Conservation (phyloP, 2,888 invertebrate genomes). For the Ochropleura leucogaster region DNA sequence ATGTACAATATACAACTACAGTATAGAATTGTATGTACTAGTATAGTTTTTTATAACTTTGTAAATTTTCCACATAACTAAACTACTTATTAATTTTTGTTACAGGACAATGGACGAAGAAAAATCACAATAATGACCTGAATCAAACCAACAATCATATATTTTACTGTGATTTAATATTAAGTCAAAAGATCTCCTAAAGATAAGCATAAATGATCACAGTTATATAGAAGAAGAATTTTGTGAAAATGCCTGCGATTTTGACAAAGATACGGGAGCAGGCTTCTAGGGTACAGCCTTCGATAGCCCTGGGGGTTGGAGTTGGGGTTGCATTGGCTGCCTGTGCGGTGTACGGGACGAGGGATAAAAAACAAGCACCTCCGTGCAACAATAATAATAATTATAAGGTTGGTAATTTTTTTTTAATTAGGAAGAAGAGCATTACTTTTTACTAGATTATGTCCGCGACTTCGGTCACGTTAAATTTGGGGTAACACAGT, state of each 20-base stretch:
- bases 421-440: no score
- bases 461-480: no score
- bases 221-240: constrained; percentile 33
- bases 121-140: constrained; percentile 54
- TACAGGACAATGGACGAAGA: constrained; percentile 83
- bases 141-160: constrained; percentile 14
- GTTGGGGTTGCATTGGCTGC: constrained; percentile 87
- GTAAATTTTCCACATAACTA: constrained; percentile 10
- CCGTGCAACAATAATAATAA: constrained; percentile 86
- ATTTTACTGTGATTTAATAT: constrained; percentile 57
- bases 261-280: constrained; percentile 86
- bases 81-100: constrained; percentile 68
- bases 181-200: constrained; percentile 69
- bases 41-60: not conserved
- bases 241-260: constrained; percentile 86
- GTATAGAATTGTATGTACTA: not conserved
- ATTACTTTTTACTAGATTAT: no score
- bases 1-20: no score
- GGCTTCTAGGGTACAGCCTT: constrained; percentile 85
- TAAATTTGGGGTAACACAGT: no score
- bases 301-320: constrained; percentile 84
- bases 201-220: constrained; percentile 63
- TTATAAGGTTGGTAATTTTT: constrained; percentile 78
- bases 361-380: constrained; percentile 83
- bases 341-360: constrained; percentile 82